Evolutionary conservation across 2,888 invertebrate species (phyloP), one percentile per base, ranked within the genome.

Genomic region (Netelia virgata): DNA sequence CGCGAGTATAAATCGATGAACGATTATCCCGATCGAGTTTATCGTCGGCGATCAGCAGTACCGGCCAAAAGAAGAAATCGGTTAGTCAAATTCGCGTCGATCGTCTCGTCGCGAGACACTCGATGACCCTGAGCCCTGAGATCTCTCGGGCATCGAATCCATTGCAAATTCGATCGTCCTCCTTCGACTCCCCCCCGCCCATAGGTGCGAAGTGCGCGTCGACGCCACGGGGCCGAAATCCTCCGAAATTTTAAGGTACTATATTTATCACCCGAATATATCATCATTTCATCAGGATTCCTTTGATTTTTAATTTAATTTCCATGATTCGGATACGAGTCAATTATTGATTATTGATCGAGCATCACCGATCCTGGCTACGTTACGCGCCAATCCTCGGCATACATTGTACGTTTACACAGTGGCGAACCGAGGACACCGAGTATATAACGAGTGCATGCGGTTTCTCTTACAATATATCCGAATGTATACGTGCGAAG

Each of bases 1-100:
- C 72, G 41, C 36, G 36, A 6, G 36, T 36, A 36, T 36, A 36
- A 36, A 43, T 36, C 41, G 55, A 64, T 23, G 6, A 6, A 20
- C 75, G 75, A 53, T 82, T 70, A 75, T 75, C 70, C 20, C 63
- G 53, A 53, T 50, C 18, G 70, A 47, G 47, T 43, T 23, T 70
- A 78, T 78, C 78, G 20, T 69, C 41, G 53, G 53, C 63, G 78
- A 70, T 63, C 64, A 50, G 43, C 66, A 43, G n/a, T 16, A 41
- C 2, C 9, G 36, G 63, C 28, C 23, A 9, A n/a, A 20, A 11
- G 57, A 55, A 55, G 16, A 72, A 41, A 84, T 84, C 78, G 84
- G 81, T 84, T 81, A 84, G 81, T 84, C 84, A 81, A 81, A 84
- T 82, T 84, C 68, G 77, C 23, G 57, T 50, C 47, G 63, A 63